phyloP scores from a whole-genome alignment of 2,113 vertebrate genomes.

The Zapornia atra region DNA sequence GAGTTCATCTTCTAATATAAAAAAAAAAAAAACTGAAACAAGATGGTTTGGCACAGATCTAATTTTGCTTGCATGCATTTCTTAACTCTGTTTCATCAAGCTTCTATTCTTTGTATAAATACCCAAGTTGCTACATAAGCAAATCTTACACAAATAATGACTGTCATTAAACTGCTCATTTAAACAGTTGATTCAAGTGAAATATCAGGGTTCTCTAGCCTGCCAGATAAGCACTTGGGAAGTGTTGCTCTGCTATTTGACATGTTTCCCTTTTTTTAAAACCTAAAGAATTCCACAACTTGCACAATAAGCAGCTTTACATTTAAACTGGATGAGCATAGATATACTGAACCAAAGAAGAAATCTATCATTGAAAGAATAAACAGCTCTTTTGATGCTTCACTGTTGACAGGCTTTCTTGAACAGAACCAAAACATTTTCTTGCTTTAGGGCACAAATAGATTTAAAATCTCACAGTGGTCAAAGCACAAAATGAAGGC shows the following conservation, averaged over 20 bases:
- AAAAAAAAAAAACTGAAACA: neutral
- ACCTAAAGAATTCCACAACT: constrained; percentile 23
- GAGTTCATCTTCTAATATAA: neutral
- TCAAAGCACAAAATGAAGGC: neutral
- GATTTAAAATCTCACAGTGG: constrained; percentile 26
- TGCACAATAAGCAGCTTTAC: constrained; percentile 50
- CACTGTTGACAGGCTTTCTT: constrained; percentile 15
- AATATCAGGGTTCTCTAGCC: constrained; percentile 36
- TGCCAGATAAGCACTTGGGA: constrained; percentile 50
- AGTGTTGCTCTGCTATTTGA: constrained; percentile 36
- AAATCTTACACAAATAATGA: constrained; percentile 52
- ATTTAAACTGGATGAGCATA: constrained; percentile 32
- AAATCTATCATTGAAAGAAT: neutral
- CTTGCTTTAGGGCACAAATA: constrained; percentile 32
- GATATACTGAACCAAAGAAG: neutral
- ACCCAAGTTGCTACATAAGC: constrained; percentile 52
- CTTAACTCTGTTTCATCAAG: constrained; percentile 61
- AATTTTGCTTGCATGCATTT: constrained; percentile 39
- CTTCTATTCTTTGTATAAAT: constrained; percentile 54
- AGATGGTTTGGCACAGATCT: constrained; percentile 2
- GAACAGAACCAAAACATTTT: neutral
- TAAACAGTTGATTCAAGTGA: constrained; percentile 51
- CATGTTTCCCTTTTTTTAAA: constrained; percentile 20
- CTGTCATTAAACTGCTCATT: constrained; percentile 55
- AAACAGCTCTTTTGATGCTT: neutral